phyloP scores from a whole-genome alignment of 2,113 vertebrate species.

The Python bivittatus region DNA sequence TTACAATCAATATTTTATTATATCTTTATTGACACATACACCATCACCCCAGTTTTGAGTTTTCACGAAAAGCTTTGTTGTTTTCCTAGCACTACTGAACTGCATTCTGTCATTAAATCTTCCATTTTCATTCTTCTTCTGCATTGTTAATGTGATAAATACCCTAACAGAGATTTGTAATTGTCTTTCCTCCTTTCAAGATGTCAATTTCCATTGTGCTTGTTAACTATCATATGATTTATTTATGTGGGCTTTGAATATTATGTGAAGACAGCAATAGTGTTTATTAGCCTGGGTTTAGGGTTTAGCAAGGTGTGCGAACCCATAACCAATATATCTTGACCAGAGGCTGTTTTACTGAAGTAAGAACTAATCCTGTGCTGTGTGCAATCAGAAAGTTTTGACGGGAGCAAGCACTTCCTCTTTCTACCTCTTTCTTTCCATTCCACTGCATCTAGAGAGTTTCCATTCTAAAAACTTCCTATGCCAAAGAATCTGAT shows the following conservation, averaged over 20 bases:
- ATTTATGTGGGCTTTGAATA: neutral
- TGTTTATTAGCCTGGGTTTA: neutral
- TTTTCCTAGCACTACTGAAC: neutral
- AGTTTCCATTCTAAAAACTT: neutral
- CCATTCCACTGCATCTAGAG: neutral
- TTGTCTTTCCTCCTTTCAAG: slow-evolving; percentile 13
- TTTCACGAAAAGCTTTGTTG: slow-evolving; percentile 16
- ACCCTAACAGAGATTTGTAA: neutral
- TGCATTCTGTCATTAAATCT: slow-evolving; percentile 11
- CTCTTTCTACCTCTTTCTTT: neutral
- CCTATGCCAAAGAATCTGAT: neutral
- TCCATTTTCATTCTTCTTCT: neutral
- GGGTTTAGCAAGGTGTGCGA: neutral
- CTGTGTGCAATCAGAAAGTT: neutral
- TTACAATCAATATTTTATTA: neutral
- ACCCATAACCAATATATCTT: neutral
- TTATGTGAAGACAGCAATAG: neutral
- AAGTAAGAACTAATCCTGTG: neutral
- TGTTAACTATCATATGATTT: neutral
- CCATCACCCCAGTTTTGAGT: neutral
- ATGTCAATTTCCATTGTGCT: neutral
- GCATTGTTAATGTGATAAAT: slow-evolving; percentile 7
- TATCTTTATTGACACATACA: neutral
- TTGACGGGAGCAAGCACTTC: neutral
- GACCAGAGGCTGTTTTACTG: neutral